phyloP scores from a whole-genome alignment of 2,797 vertebrate genomes.

The Chelon auratus region DNA sequence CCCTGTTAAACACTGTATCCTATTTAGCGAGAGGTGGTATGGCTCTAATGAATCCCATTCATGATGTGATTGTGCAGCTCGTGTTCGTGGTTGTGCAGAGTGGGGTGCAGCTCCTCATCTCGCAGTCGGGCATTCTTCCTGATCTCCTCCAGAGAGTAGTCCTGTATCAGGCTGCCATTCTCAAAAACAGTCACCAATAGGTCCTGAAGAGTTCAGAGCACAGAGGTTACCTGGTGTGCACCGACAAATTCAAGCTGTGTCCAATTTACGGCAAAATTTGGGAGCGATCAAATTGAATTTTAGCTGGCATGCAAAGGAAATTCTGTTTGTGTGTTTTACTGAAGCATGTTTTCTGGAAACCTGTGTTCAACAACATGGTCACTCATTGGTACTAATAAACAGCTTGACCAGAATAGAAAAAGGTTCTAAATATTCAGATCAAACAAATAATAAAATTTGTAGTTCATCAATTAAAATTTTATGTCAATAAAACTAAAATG shows the following conservation, averaged over 20 bases:
- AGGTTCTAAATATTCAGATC: too few relatives aligned
- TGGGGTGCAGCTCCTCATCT: slow-evolving; percentile 71
- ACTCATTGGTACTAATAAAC: too few relatives aligned
- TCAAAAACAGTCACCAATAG: slow-evolving; percentile 85
- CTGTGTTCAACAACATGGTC: too few relatives aligned
- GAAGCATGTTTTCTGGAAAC: too few relatives aligned
- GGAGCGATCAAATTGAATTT: too few relatives aligned
- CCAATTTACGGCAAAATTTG: background rate
- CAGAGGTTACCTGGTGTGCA: background rate
- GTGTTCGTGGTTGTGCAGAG: slow-evolving; percentile 76
- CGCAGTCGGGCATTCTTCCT: slow-evolving; percentile 81
- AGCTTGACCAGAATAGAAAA: too few relatives aligned
- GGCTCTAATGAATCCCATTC: slow-evolving; percentile 76
- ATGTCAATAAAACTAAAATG: background rate
- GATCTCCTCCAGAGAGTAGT: slow-evolving; percentile 86
- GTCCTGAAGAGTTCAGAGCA: slow-evolving; percentile 66
- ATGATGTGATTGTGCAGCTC: slow-evolving; percentile 79
- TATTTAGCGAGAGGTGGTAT: background rate
- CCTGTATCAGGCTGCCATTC: slow-evolving; percentile 81
- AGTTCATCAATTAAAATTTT: too few relatives aligned
- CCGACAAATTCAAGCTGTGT: background rate
- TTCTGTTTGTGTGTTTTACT: too few relatives aligned
- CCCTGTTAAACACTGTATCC: slow-evolving; percentile 1
- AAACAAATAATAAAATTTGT: background rate
- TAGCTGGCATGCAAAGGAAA: too few relatives aligned